A percentile compares a stretch with the other conserved stretches of the same genome.
Evolutionary conservation across 2,113 vertebrate species (phyloP).

Genomic region (Epinephelus cyanopodus): DNA sequence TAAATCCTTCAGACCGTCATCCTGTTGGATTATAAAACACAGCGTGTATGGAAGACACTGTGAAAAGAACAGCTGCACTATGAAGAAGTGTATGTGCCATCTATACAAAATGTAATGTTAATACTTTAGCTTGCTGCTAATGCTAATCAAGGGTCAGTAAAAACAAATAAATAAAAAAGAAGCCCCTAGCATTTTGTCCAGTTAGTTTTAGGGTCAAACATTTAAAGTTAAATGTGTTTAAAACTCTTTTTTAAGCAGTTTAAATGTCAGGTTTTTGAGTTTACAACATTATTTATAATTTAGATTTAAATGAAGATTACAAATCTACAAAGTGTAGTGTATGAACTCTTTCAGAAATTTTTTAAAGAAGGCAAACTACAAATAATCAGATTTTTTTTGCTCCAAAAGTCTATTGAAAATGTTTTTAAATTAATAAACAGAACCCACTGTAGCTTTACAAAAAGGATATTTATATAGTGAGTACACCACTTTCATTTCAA

Average conservation of each 20-base stretch:
- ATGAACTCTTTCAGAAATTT: neutral
- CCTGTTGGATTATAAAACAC: constrained; percentile 26
- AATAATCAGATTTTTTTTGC: neutral
- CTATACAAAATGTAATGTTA: constrained; percentile 1
- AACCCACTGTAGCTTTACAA: neutral
- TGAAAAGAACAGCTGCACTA: constrained; percentile 10
- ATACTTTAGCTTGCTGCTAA: constrained; percentile 1
- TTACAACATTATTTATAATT: neutral
- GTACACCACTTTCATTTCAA: neutral
- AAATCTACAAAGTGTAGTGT: neutral
- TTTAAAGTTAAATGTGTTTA: neutral
- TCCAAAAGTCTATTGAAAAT: neutral
- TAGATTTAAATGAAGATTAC: neutral
- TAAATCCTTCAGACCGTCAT: constrained; percentile 63
- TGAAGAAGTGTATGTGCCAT: constrained; percentile 11
- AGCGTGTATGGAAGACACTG: constrained; percentile 8
- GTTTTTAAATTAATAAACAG: neutral
- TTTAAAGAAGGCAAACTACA: neutral
- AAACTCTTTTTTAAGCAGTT: neutral
- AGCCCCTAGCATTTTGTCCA: neutral
- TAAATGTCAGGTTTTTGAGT: neutral
- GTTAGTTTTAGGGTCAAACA: neutral
- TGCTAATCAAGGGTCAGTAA: neutral
- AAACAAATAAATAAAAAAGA: neutral
- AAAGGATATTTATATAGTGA: neutral